Evolutionary conservation across 2,888 invertebrate species (phyloP), one percentile per base, ranked within the genome.

Genomic region (Coleophora flavipennella): DNA sequence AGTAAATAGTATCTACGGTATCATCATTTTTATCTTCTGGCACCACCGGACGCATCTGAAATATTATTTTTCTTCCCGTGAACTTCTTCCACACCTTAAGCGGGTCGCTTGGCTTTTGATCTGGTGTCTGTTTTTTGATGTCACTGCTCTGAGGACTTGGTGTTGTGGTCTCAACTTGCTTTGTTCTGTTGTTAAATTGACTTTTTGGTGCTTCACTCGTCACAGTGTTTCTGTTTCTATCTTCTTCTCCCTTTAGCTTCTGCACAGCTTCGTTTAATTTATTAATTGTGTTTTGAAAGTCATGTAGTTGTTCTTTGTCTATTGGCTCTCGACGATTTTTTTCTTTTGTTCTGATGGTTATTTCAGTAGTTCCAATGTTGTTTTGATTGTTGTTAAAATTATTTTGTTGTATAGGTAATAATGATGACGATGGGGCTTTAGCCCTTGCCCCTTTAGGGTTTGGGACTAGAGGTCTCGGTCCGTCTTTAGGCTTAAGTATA

Each of bases 1-100:
- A 67, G 42, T 60, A 68, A 8, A 64, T 42, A 27, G 49, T 57
- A 42, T 62, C 54, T 13, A 44, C 46, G 2, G 25, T 37, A 1
- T 35, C 31, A 7, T 33, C 43, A 2, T 35, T 49, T 39, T 65
- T 60, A 49, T 53, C 48, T 29, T 57, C 56, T 1, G 67, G 68
- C 28, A 51, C 44, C 4, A 71, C 66, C 8, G 65, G 57, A 36
- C 55, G 41, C 1, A 47, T 62, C 58, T 63, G 64, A 26, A 55
- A 58, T 33, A 53, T 55, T 38, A 65, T 57, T 32, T 50, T 59
- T 26, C 39, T 54, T 33, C 48, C 55, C 14, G 32, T 53, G n/a
- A 43, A 3, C n/a, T 32, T 33, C 29, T 38, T 38, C 43, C 43
- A 43, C 13, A 44, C 28, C 14, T 32, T 13, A n/a, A 11, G 9